Evolutionary conservation across 2,113 vertebrate species (phyloP).

Genomic region (Upupa epops): DNA sequence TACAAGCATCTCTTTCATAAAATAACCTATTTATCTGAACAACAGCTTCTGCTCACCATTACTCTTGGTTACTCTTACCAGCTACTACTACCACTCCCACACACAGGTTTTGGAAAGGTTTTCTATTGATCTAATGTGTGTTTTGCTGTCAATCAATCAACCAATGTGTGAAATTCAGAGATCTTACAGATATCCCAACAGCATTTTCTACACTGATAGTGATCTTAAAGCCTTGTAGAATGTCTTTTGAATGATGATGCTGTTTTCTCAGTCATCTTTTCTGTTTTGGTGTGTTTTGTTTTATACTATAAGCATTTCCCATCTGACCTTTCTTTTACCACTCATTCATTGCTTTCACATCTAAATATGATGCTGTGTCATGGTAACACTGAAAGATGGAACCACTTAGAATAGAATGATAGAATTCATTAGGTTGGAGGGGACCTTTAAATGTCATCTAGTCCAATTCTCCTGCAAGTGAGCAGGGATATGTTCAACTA

Average conservation of each 20-base stretch:
- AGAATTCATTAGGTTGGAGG: no score
- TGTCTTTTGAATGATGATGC: neutral
- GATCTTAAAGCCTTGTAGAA: constrained; percentile 9
- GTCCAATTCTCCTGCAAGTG: no score
- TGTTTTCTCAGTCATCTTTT: constrained; percentile 9
- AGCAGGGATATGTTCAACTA: no score
- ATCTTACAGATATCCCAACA: neutral
- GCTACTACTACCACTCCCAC: neutral
- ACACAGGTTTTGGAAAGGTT: neutral
- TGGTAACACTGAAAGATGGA: constrained; percentile 27
- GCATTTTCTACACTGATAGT: neutral
- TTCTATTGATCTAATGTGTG: neutral
- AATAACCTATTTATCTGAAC: neutral
- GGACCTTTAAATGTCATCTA: no score
- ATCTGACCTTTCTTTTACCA: constrained; percentile 38
- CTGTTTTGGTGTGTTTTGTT: constrained; percentile 18
- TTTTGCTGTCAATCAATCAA: neutral
- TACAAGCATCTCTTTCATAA: neutral
- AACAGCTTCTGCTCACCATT: neutral
- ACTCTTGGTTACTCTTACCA: neutral
- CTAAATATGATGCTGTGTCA: constrained; percentile 2
- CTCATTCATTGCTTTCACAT: neutral
- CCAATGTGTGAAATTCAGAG: constrained; percentile 22
- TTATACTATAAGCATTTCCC: constrained; percentile 15
- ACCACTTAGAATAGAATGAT: neutral